phyloP scores from a whole-genome alignment of 2,113 vertebrate genomes.

The Columba livia region DNA sequence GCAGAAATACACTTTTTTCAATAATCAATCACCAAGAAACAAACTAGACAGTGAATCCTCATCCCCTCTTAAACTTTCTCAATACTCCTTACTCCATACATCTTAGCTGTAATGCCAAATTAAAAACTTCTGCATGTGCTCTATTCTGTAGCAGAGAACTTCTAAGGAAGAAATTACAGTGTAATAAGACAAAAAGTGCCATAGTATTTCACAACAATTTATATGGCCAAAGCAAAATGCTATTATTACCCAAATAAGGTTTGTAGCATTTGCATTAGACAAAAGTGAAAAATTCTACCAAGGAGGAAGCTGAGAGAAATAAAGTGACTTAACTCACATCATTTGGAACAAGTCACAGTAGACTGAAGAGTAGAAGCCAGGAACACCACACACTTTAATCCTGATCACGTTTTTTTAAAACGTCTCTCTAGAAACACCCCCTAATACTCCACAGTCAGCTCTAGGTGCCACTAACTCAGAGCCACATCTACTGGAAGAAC shows the following conservation, averaged over 20 bases:
- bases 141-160: background rate
- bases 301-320: background rate
- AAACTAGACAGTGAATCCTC: background rate
- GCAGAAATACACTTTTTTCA: background rate
- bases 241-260: background rate
- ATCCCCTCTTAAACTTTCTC: background rate
- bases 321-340: background rate
- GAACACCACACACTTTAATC: background rate
- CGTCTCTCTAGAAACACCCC: background rate
- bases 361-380: background rate
- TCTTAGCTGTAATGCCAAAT: background rate
- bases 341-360: background rate
- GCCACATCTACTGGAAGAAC: background rate
- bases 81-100: background rate
- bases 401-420: background rate
- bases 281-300: background rate
- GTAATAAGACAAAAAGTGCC: background rate
- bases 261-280: background rate
- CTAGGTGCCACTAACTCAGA: background rate
- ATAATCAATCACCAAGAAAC: background rate
- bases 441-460: background rate
- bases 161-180: background rate
- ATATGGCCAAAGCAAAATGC: background rate
- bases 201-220: background rate
- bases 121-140: background rate